A percentile compares a stretch with the other conserved stretches of the same genome.
Evolutionary conservation across 2,797 vertebrate species (phyloP).

Genomic region (Nyctalus aviator): DNA sequence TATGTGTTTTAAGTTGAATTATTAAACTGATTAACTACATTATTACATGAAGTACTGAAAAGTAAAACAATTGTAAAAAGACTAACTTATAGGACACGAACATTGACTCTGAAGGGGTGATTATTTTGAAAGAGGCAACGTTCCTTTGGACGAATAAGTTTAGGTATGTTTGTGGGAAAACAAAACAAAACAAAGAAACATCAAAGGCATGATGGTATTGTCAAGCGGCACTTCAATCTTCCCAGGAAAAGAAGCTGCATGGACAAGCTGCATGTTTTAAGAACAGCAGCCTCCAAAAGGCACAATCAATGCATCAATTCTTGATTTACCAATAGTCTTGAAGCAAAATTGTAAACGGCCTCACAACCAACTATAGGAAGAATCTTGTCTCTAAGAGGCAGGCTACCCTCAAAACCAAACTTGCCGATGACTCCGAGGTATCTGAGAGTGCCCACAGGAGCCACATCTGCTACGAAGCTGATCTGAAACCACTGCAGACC

Average conservation of each 20-base stretch:
- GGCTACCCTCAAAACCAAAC: slow-evolving; percentile 47
- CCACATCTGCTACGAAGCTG: slow-evolving; percentile 56
- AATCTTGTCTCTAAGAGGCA: not conserved
- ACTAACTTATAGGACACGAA: slow-evolving; percentile 18
- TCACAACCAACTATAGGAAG: slow-evolving; percentile 3
- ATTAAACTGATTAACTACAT: slow-evolving; percentile 9
- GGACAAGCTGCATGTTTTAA: not conserved
- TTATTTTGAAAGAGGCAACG: slow-evolving; percentile 29
- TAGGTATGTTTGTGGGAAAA: slow-evolving; percentile 27
- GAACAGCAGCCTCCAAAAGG: slow-evolving; percentile 17
- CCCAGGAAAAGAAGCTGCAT: not conserved
- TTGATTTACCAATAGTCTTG: slow-evolving; percentile 18
- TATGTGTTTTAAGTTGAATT: slow-evolving; percentile 50
- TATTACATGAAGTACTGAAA: slow-evolving; percentile 31
- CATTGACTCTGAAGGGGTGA: not conserved
- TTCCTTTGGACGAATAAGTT: slow-evolving; percentile 5
- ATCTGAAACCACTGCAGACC: slow-evolving; percentile 53
- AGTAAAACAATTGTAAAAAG: not conserved
- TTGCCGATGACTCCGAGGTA: not conserved
- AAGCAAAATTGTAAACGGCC: slow-evolving; percentile 21
- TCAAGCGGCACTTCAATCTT: not conserved
- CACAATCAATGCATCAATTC: not conserved
- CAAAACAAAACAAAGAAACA: slow-evolving; percentile 33
- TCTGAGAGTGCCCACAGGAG: not conserved
- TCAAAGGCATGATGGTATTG: not conserved